These are phyloP conservation scores for Sebastes iracundus DNA, from an alignment of 2,797 vertebrate species.

Conservation along the genomic window DNA sequence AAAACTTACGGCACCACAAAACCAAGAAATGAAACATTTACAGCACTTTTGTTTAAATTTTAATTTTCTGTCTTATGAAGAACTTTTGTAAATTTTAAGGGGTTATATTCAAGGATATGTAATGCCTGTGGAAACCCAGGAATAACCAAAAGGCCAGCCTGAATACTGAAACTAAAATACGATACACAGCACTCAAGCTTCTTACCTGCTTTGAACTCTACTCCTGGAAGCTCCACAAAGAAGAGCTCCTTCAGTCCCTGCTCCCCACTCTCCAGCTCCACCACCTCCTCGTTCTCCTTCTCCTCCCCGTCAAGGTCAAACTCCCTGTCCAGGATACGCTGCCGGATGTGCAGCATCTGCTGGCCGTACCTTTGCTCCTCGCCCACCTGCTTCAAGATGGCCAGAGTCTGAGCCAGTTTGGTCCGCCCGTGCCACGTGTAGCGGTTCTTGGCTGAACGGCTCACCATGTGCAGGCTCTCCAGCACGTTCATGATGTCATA, in stretches of 20 bases:
- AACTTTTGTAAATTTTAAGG: neutral
- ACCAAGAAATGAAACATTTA: neutral
- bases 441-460: constrained; percentile 94
- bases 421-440: constrained; percentile 93
- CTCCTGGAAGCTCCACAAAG: constrained; percentile 91
- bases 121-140: neutral
- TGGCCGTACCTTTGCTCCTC: constrained; percentile 88
- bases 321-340: constrained; percentile 81
- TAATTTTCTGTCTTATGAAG: neutral
- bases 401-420: constrained; percentile 89
- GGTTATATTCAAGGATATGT: neutral
- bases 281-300: constrained; percentile 81
- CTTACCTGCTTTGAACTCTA: constrained; percentile 93
- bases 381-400: constrained; percentile 86
- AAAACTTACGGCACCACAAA: neutral
- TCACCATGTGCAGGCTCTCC: constrained; percentile 98
- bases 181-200: neutral
- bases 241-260: constrained; percentile 85
- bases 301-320: constrained; percentile 81
- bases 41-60: no score
- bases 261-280: constrained; percentile 60
- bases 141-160: neutral
- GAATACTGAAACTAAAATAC: neutral
- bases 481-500: constrained; percentile 98
- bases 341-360: constrained; percentile 92